Conservation (phyloP, 1,140 invertebrate genomes). For the Tachypleus tridentatus region DNA sequence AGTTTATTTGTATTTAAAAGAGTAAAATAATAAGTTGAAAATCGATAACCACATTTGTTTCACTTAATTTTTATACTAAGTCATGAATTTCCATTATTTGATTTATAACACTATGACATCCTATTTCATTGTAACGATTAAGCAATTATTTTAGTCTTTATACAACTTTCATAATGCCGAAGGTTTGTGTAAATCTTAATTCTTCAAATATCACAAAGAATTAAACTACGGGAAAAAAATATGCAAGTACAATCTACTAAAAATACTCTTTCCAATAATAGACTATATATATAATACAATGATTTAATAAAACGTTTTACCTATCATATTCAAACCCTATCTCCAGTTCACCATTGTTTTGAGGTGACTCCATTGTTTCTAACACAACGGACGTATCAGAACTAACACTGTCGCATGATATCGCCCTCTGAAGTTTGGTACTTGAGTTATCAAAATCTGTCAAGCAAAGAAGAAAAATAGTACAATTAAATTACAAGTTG, state of each 20-base stretch:
- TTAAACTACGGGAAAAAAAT: neutral
- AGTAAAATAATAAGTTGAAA: no score
- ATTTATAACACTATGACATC: no score
- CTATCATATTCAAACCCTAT: slow-evolving; percentile 63
- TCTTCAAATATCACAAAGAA: neutral
- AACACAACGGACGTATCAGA: slow-evolving; percentile 65
- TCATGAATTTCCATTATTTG: no score
- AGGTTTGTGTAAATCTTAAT: neutral
- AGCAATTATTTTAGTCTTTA: neutral
- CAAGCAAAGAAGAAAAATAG: no score
- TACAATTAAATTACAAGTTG: no score
- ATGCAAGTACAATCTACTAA: neutral
- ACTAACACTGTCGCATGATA: slow-evolving; percentile 69
- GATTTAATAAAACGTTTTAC: slow-evolving; percentile 32
- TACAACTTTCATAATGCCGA: neutral
- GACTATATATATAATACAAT: neutral
- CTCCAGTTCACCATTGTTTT: slow-evolving; percentile 58
- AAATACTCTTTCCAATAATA: neutral
- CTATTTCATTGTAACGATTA: neutral
- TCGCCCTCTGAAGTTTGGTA: slow-evolving; percentile 41
- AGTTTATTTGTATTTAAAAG: no score
- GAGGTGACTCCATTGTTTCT: slow-evolving; percentile 50
- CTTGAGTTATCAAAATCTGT: no score
- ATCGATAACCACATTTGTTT: no score
- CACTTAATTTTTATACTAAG: no score